A percentile compares a stretch with the other conserved stretches of the same genome.
Evolutionary conservation across 2,888 invertebrate species (phyloP).

Genomic region (Itoplectis maculator): DNA sequence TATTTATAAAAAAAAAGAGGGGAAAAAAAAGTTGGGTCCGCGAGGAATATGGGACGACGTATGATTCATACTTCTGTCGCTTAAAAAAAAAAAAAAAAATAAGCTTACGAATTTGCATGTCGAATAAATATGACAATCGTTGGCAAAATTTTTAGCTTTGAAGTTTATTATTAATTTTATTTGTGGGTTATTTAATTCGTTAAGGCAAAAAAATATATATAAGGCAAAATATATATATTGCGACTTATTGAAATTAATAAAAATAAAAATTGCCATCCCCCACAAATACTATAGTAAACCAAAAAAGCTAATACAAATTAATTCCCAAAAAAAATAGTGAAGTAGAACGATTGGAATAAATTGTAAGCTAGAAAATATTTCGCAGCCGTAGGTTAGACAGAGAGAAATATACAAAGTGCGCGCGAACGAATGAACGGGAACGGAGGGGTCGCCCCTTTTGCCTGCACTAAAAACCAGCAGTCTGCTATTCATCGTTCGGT

Average conservation of each 20-base stretch:
- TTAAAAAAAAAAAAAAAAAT: conserved; percentile 20
- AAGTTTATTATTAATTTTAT: no score
- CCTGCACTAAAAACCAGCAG: conserved; percentile 53
- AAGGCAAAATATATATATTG: no score
- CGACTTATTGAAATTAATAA: no score
- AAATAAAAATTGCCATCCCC: no score
- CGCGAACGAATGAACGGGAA: conserved; percentile 59
- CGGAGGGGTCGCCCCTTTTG: conserved; percentile 49
- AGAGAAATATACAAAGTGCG: conserved; percentile 32
- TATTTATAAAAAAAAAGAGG: conserved; percentile 7
- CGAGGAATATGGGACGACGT: background rate
- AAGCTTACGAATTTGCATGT: conserved; percentile 23
- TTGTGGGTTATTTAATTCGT: no score
- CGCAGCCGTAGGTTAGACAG: background rate
- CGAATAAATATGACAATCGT: background rate
- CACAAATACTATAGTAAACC: no score
- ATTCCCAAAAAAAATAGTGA: no score
- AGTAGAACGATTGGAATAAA: no score
- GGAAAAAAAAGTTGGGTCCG: background rate
- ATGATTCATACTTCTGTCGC: conserved; percentile 27
- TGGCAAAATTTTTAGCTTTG: no score
- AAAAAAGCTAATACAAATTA: no score
- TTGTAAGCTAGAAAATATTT: conserved; percentile 8
- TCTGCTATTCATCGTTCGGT: conserved; percentile 40
- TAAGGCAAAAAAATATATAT: no score